phyloP scores from a whole-genome alignment of 92 coral and sea anemone genomes.

The Umimayanthus chanpuru region DNA sequence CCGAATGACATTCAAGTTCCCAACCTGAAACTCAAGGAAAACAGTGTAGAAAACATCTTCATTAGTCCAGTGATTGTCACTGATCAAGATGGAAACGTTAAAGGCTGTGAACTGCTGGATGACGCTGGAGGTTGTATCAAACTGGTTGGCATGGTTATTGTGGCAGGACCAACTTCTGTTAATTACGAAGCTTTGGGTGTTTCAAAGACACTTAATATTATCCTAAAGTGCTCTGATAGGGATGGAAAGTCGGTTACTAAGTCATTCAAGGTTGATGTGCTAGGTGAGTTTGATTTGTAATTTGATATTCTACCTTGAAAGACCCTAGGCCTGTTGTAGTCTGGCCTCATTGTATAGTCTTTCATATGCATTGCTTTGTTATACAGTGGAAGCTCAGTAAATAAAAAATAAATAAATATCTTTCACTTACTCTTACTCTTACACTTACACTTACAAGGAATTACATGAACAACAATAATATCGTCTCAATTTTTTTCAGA shows the following conservation, averaged over 20 bases:
- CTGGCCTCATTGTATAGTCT: no score
- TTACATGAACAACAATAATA: no score
- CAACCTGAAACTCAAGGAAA: slow-evolving; percentile 59
- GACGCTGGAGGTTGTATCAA: slow-evolving; percentile 71
- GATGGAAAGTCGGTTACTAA: slow-evolving; percentile 58
- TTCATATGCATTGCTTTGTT: no score
- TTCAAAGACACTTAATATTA: slow-evolving; percentile 55
- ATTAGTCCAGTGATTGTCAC: slow-evolving; percentile 68
- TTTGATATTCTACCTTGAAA: no score
- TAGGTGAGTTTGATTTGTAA: slow-evolving; percentile 50
- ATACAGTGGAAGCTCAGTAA: no score
- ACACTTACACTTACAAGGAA: no score
- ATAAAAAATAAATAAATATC: no score
- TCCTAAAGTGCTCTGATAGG: slow-evolving; percentile 72
- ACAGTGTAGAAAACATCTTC: slow-evolving; percentile 60
- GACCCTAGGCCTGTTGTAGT: no score
- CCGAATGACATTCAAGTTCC: slow-evolving; percentile 76
- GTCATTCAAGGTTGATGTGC: slow-evolving; percentile 65
- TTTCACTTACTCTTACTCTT: no score
- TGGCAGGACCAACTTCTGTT: slow-evolving; percentile 74
- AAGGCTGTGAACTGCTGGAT: slow-evolving; percentile 69
- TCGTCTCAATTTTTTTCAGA: slow-evolving; percentile 48
- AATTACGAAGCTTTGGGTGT: slow-evolving; percentile 72
- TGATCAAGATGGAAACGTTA: slow-evolving; percentile 77
- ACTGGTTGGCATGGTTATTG: slow-evolving; percentile 59